Conservation (phyloP, 2,888 invertebrate species). For the Hydriomena furcata region DNA sequence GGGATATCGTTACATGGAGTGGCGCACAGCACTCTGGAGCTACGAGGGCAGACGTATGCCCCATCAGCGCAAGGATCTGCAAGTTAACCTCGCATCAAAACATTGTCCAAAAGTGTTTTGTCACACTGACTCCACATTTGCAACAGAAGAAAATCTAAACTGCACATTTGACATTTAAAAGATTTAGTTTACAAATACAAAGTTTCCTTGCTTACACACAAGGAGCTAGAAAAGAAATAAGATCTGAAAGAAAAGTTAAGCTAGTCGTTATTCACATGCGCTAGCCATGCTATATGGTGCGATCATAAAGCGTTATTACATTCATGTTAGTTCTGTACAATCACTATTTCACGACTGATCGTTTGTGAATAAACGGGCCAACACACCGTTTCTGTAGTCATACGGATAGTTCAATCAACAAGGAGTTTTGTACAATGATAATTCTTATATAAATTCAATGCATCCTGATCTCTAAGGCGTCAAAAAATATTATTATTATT, state of each 20-base stretch:
- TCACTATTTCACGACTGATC: too few relatives aligned
- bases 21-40: slow-evolving; percentile 52
- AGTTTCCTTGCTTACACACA: not conserved
- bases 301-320: not conserved
- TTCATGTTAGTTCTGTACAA: not conserved
- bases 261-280: not conserved
- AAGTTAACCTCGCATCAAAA: slow-evolving; percentile 26
- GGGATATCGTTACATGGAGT: slow-evolving; percentile 66
- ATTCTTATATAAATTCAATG: too few relatives aligned
- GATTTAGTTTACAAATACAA: not conserved
- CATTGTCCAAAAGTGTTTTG: not conserved
- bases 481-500: too few relatives aligned
- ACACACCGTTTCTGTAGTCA: too few relatives aligned
- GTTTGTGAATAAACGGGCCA: too few relatives aligned
- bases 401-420: too few relatives aligned
- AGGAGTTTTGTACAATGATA: too few relatives aligned
- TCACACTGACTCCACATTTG: slow-evolving; percentile 22
- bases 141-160: not conserved
- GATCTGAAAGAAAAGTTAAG: slow-evolving; percentile 2
- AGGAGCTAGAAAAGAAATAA: not conserved
- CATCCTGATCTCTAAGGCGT: too few relatives aligned
- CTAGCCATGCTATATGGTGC: not conserved
- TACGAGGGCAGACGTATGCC: slow-evolving; percentile 49
- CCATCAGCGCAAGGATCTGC: slow-evolving; percentile 52
- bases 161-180: not conserved